Evolutionary conservation across 2,797 vertebrate genomes (phyloP).

Genomic region (Acanthornis magna): DNA sequence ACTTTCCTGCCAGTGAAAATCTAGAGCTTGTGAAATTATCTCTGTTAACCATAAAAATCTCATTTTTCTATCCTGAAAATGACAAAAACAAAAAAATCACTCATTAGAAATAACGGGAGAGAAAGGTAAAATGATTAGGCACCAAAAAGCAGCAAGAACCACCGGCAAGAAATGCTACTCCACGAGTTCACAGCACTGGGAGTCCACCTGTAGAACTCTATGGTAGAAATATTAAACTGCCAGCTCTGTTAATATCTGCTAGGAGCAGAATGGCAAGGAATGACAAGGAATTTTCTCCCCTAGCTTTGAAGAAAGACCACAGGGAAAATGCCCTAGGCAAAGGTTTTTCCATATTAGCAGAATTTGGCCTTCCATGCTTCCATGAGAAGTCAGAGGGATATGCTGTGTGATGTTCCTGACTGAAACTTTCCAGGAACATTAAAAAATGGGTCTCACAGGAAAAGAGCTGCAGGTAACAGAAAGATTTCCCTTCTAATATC

Average conservation of each 20-base stretch:
- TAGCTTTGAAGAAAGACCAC: not conserved
- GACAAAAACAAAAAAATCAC: not conserved
- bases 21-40: not conserved
- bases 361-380: not conserved
- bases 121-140: not conserved
- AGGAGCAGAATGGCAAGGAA: not conserved
- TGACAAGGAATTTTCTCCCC: not conserved
- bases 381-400: not conserved
- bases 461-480: not conserved
- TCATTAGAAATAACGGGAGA: not conserved
- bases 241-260: not conserved
- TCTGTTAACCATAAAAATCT: not conserved
- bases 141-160: not conserved
- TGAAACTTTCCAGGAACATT: not conserved
- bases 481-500: not conserved
- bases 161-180: not conserved
- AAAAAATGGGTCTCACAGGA: not conserved
- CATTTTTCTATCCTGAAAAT: not conserved
- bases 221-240: not conserved
- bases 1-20: not conserved
- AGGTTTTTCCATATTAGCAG: not conserved
- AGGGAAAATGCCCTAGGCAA: not conserved
- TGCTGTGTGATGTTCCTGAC: not conserved
- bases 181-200: accelerated
- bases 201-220: accelerated